These are phyloP conservation scores for Parochlus steinenii DNA, from an alignment of 2,888 invertebrate species.

Conservation along the genomic window DNA sequence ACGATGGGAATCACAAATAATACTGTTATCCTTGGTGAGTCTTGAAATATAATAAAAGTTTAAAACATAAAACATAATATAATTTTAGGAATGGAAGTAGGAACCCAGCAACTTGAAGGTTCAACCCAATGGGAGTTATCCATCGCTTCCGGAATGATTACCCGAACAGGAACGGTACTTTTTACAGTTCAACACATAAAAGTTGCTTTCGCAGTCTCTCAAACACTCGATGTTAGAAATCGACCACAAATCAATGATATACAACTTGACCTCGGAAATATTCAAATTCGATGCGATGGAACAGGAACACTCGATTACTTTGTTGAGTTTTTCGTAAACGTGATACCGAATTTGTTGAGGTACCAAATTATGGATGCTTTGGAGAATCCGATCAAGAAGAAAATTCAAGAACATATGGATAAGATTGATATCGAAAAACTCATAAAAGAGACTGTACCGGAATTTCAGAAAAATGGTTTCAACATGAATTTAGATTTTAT, in stretches of 20 bases:
- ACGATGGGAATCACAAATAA: slow-evolving; percentile 54
- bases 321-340: slow-evolving; percentile 62
- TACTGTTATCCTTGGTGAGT: slow-evolving; percentile 32
- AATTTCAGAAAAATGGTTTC: slow-evolving; percentile 39
- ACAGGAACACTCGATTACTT: slow-evolving; percentile 75
- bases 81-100: slow-evolving; percentile 50
- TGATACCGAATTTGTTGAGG: slow-evolving; percentile 67
- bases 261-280: slow-evolving; percentile 67
- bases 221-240: slow-evolving; percentile 60
- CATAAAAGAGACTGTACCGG: slow-evolving; percentile 50
- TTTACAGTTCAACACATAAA: slow-evolving; percentile 68
- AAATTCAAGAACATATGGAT: slow-evolving; percentile 49
- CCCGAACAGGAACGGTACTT: slow-evolving; percentile 52
- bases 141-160: slow-evolving; percentile 46
- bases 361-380: slow-evolving; percentile 77
- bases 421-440: slow-evolving; percentile 56
- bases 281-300: slow-evolving; percentile 67
- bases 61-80: slow-evolving; percentile 16
- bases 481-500: too few relatives aligned
- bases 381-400: slow-evolving; percentile 57
- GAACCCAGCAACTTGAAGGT: slow-evolving; percentile 63
- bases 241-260: slow-evolving; percentile 53
- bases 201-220: slow-evolving; percentile 49
- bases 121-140: slow-evolving; percentile 64
- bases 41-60: too few relatives aligned